phyloP scores from a whole-genome alignment of 2,113 vertebrate species.

The Hypocryptadius cinnamomeus region DNA sequence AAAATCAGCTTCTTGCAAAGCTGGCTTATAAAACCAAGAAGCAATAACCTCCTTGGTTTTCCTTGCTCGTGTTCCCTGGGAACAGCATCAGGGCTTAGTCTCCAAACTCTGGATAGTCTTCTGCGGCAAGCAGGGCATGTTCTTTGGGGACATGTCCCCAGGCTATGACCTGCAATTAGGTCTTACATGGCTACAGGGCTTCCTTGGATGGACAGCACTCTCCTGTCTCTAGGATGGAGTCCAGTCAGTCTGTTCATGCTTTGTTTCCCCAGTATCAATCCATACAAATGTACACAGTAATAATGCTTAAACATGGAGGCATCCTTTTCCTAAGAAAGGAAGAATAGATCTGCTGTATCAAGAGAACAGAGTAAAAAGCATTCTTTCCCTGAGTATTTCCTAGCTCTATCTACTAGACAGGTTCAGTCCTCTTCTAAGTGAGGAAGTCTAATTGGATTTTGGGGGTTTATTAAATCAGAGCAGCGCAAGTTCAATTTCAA shows the following conservation, averaged over 20 bases:
- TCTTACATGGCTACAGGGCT: not conserved
- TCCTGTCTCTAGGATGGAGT: not conserved
- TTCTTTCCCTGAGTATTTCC: not conserved
- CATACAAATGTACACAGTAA: not conserved
- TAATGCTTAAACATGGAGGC: not conserved
- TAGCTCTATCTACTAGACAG: not conserved
- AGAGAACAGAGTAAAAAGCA: constrained; percentile 26
- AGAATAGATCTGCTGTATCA: not conserved
- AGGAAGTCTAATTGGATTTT: constrained; percentile 46
- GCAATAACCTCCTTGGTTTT: not conserved
- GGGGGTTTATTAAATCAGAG: constrained; percentile 42
- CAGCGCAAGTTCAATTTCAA: constrained; percentile 1
- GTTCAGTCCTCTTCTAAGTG: constrained; percentile 57
- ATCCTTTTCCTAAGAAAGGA: constrained; percentile 28
- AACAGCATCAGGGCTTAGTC: not conserved
- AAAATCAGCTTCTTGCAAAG: not conserved
- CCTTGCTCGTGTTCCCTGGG: not conserved
- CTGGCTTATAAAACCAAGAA: not conserved
- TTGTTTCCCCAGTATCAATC: not conserved
- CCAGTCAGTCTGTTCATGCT: not conserved
- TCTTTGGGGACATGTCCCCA: not conserved
- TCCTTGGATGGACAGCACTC: not conserved
- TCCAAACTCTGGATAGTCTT: not conserved
- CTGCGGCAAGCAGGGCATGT: not conserved
- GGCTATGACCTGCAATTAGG: not conserved